These are phyloP conservation scores for Erebia aethiops DNA, from an alignment of 2,888 invertebrate species.

Conservation along the genomic window DNA sequence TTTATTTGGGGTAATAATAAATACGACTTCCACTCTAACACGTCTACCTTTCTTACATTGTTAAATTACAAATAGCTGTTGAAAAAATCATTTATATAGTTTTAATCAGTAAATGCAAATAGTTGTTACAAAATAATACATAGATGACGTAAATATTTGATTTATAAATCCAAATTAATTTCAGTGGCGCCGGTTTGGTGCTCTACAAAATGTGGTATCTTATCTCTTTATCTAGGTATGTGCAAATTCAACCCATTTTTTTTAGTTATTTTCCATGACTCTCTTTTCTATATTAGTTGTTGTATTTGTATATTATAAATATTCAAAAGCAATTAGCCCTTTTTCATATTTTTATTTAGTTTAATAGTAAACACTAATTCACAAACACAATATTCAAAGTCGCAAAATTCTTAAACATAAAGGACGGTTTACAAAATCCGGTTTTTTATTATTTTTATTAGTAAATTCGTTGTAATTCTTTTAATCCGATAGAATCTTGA, in stretches of 20 bases:
- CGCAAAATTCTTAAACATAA: constrained; percentile 1
- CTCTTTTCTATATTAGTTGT: no score
- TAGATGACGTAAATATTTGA: neutral
- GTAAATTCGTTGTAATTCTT: neutral
- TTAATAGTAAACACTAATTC: neutral
- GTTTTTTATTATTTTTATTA: neutral
- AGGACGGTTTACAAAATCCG: constrained; percentile 1
- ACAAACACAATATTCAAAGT: neutral
- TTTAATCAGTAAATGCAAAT: neutral
- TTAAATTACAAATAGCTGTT: no score
- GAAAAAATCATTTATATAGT: neutral
- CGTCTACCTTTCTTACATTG: no score
- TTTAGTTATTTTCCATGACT: neutral
- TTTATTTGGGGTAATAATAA: no score
- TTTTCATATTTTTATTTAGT: neutral
- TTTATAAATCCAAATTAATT: neutral
- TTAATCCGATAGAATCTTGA: neutral
- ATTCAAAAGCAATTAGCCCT: neutral
- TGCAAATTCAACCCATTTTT: neutral
- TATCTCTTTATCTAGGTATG: neutral
- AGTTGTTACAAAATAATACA: neutral
- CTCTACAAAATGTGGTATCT: constrained; percentile 2
- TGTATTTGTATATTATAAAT: no score
- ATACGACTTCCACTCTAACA: no score
- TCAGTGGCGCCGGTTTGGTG: neutral